Evolutionary conservation across 2,888 invertebrate species (phyloP), one percentile per base, ranked within the genome.

Genomic region (Amiota mariae): DNA sequence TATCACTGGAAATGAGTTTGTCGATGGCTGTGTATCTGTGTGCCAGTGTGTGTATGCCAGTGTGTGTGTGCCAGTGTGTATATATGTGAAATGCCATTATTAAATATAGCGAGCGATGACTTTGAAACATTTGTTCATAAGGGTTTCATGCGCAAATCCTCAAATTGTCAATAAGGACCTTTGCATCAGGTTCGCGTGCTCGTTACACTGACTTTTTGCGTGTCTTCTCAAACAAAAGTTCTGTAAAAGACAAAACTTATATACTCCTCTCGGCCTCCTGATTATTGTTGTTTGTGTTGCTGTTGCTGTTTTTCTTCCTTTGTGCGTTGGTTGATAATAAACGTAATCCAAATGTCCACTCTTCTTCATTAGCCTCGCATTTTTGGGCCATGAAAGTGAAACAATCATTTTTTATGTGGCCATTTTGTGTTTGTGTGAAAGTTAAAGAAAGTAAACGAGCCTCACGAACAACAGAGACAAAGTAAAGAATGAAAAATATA

Each of bases 381-480:
- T 68, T 24, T 75, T 70, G 36, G 49, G 49, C 54, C 72, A 63
- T 20, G 74, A 72, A 54, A 72, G 61, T 54, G 54, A 66, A 75
- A 82, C 85, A 85, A 84, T 84, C 83, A 84, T 85, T 85, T 85
- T 83, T 84, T 84, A 84, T 84, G 83, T 78, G 80, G 83, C 73
- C 81, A 81, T 77, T 78, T 80, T 77, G 72, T 70, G 72, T 57
- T n/a, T 18, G 10, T 13, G 12, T 13, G 20, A 24, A 20, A 24
- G 11, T 56, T n/a, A 15, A 18, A 56, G 36, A 36, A 36, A 36
- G 36, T 36, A 36, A 36, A 36, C 36, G 36, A 36, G 54, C 54
- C 54, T 12, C 54, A 51, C 54, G 54, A 51, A n/a, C 36, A 36
- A 18, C n/a, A 57, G n/a, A 18, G 57, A 18, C 1, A 57, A 57